Conservation (phyloP, 1,140 invertebrate species). For the Mizuhopecten yessoensis region DNA sequence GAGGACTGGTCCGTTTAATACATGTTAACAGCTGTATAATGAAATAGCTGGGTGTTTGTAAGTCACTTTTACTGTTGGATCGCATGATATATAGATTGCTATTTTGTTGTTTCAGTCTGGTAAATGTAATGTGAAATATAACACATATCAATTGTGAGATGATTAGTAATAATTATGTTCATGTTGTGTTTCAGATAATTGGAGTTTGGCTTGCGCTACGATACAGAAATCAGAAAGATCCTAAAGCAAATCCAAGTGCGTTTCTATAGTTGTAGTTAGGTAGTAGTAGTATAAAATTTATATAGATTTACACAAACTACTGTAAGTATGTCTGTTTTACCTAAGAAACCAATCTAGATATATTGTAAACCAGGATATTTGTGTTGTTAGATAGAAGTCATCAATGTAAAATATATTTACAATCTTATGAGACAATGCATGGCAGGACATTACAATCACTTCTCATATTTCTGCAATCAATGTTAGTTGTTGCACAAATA, state of each 20-base stretch:
- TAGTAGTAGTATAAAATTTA: neutral
- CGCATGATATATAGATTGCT: neutral
- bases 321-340: neutral
- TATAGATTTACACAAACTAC: neutral
- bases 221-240: slow-evolving; percentile 98
- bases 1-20: no score
- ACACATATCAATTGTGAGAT: neutral
- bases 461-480: neutral
- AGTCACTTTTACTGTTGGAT: neutral
- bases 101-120: neutral
- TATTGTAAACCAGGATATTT: neutral
- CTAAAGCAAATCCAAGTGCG: slow-evolving; percentile 96
- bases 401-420: no score
- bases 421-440: no score
- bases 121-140: neutral
- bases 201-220: slow-evolving; percentile 98
- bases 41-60: neutral
- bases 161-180: slow-evolving; percentile 54
- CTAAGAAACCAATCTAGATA: neutral
- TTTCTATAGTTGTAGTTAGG: slow-evolving; percentile 90
- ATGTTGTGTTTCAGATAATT: slow-evolving; percentile 89
- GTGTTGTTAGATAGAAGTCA: neutral
- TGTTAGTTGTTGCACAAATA: neutral
- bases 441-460: neutral
- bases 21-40: no score